These are phyloP conservation scores for Synergus gifuensis DNA, from an alignment of 2,888 invertebrate genomes.

Conservation along the genomic window DNA sequence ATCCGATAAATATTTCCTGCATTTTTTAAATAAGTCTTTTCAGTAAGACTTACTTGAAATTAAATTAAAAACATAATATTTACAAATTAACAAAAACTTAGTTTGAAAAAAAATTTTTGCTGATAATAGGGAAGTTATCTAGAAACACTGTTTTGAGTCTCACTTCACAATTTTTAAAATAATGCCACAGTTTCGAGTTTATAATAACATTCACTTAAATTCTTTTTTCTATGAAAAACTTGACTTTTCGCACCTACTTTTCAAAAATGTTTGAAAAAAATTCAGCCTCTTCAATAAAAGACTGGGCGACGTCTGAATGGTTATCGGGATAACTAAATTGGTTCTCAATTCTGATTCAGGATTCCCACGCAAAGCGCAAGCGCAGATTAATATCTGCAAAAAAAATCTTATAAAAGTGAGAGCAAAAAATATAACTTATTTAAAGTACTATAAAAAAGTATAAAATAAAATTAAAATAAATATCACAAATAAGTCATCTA, in stretches of 20 bases:
- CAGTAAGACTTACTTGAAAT: neutral
- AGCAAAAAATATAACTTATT: neutral
- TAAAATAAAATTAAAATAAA: too few relatives aligned
- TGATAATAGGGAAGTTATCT: neutral
- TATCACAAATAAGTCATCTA: too few relatives aligned
- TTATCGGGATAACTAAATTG: neutral
- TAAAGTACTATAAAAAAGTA: neutral
- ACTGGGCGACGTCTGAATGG: slow-evolving; percentile 15
- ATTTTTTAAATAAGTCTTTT: neutral
- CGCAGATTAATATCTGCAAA: neutral
- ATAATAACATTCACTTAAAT: neutral
- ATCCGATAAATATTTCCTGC: neutral
- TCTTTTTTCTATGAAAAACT: neutral
- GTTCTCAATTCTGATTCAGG: neutral
- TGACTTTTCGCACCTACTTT: neutral
- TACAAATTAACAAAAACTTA: neutral
- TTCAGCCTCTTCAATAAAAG: slow-evolving; percentile 14
- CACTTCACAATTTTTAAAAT: neutral
- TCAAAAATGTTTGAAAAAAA: neutral
- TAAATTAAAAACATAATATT: neutral
- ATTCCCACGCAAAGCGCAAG: neutral
- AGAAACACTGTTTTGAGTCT: neutral
- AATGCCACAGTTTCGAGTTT: neutral
- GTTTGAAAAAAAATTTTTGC: neutral
- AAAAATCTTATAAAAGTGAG: neutral